Base-by-base conservation (phyloP, 2,113 vertebrate genomes). In the Tursiops truncatus region DNA sequence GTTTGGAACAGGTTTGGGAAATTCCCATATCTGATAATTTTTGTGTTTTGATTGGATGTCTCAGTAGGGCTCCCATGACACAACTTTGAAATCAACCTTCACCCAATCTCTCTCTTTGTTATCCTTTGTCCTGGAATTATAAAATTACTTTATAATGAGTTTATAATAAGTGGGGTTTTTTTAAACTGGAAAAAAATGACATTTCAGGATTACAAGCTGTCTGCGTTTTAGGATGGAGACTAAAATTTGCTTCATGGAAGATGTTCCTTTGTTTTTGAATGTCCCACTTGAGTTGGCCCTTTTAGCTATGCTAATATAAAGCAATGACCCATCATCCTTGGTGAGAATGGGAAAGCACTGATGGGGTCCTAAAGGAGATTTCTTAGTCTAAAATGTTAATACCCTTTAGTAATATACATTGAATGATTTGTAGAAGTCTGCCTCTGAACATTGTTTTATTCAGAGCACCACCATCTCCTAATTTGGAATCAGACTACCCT, bases 401-500 rank as follows among this genome's bases (percentile, higher is more conserved):
- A 74, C 25, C 28, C 31, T 92, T 95, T 77, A 92, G 87, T 63
- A 85, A 81, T 31, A 90, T 26, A 79, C 38, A 62, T 60, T 77
- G 60, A 89, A 62, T 71, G 87, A 84, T 91, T 81, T 80, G 81
- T 80, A 65, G 83, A 85, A 95, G 96, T 86, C 58, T 44, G 47
- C 36, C 77, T 95, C 53, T 65, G 38, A 88, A 85, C 26, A 74
- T 87, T 68, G 33, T 87, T 95, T 95, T 96, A 77, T 88, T 93
- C 73, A 91, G 84, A 94, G 83, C 17, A 77, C 53, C 38, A 80
- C 81, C 65, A 91, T 84, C 88, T 87, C 96, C 91, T 95, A 89
- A 91, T 94, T 95, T 96, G 96, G 76, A 97, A 96, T 89, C n/a
- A 63, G 38, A 82, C 62, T 73, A 79, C 53, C 53, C 23, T 56